A percentile compares a stretch with the other conserved stretches of the same genome.
Conservation (phyloP, 1,140 invertebrate genomes). For the Temnothorax nylanderi region DNA sequence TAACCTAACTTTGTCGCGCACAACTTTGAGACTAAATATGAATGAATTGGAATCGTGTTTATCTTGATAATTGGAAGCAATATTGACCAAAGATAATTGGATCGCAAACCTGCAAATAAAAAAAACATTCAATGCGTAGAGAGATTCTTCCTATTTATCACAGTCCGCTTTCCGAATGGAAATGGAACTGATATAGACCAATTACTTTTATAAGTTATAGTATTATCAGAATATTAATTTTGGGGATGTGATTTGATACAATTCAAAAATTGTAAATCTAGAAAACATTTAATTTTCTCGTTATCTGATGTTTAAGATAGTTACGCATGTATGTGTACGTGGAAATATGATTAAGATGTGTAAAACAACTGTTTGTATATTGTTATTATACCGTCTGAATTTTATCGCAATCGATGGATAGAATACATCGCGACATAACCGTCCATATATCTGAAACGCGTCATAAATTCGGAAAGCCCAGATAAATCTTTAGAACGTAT, state of each 20-base stretch:
- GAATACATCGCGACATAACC: not conserved
- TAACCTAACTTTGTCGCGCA: not conserved
- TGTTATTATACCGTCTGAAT: not conserved
- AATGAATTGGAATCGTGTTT: not conserved
- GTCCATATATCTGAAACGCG: not conserved
- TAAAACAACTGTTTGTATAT: not conserved
- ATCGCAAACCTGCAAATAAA: not conserved
- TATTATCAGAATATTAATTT: not conserved
- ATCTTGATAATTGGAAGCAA: not conserved
- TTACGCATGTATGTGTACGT: not conserved
- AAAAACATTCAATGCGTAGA: not conserved
- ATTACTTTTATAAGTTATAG: not conserved
- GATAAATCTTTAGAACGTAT: constrained; percentile 20
- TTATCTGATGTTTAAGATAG: not conserved
- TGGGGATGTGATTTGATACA: not conserved
- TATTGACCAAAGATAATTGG: not conserved
- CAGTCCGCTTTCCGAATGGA: not conserved
- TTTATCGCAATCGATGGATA: not conserved
- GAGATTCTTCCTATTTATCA: not conserved
- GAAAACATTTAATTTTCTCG: not conserved
- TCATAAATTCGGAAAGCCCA: not conserved
- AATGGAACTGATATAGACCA: not conserved
- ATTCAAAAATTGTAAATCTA: not conserved
- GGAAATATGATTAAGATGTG: not conserved
- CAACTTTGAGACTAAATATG: not conserved